Evolutionary conservation across 2,113 vertebrate genomes (phyloP), one percentile per base, ranked within the genome.

Genomic region (Jaculus jaculus): DNA sequence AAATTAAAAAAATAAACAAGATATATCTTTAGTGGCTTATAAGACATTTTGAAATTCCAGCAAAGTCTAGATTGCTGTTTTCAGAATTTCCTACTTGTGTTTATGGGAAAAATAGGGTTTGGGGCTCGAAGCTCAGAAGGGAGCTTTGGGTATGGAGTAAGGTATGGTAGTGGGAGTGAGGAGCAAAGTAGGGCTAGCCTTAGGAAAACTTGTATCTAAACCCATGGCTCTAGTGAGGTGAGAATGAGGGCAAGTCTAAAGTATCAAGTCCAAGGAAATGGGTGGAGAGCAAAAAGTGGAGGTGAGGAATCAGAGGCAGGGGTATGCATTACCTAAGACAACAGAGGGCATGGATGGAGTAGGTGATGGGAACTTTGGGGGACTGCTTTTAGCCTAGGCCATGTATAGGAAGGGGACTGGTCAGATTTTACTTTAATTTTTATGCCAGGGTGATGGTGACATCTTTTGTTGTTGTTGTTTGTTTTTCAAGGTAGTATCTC

Each of bases 1-100:
- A n/a, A n/a, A n/a, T n/a, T n/a, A n/a, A n/a, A n/a, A n/a, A n/a
- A n/a, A n/a, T n/a, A n/a, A n/a, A 47, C 42, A 73, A 60, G 17
- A 47, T 65, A 42, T 2, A 77, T 34, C 72, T 91, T 87, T 32
- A 81, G 84, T 73, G 73, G 39, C 39, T 93, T 68, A 42, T 47
- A 88, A 82, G 42, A 77, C 11, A 89, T 94, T 93, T 88, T 89
- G 60, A 83, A 88, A 90, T 82, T 65, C 34, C 23, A 86, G 21
- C 26, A 60, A 88, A 71, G 30, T 42, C 69, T 37, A 37, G 8
- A 28, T 7, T 85, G 30, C 23, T 66, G 80, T 88, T 72, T 72
- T 32, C 58, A 78, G 77, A 42, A 85, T 75, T 83, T 87, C 30
- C 39, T 82, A 7, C 54, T 73, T 87, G 32, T 68, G 51, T n/a